These are phyloP conservation scores for Gouania willdenowi DNA, from an alignment of 2,797 vertebrate genomes.

Conservation along the genomic window DNA sequence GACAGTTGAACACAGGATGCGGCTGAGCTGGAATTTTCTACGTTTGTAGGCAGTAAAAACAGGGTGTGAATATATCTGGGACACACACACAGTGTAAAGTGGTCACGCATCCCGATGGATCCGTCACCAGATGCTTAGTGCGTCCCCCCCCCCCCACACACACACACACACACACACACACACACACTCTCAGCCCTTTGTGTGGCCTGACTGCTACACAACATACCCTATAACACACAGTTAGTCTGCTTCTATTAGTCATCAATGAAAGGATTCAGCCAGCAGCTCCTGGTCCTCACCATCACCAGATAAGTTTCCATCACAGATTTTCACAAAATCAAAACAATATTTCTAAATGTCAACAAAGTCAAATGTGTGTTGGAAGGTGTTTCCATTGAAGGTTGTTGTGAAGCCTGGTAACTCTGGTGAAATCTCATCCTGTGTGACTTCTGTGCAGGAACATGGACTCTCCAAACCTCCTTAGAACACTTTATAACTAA, in stretches of 20 bases:
- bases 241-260: conserved; percentile 51
- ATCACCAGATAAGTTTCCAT: no score
- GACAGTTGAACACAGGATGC: conserved; percentile 54
- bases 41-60: conserved; percentile 70
- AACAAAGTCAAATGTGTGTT: no score
- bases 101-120: conserved; percentile 71
- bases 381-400: no score
- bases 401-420: no score
- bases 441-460: no score
- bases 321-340: no score
- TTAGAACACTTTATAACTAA: no score
- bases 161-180: conserved; percentile 73
- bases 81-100: conserved; percentile 68
- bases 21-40: conserved; percentile 67
- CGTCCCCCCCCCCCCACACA: conserved; percentile 65
- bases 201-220: conserved; percentile 60
- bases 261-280: conserved; percentile 28
- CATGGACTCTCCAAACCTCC: no score
- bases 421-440: no score
- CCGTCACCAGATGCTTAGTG: conserved; percentile 72
- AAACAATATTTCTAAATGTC: no score
- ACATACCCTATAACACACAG: conserved; percentile 48
- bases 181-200: conserved; percentile 63
- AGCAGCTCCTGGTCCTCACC: no score
- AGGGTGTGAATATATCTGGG: conserved; percentile 18